Conservation (phyloP, 2,888 invertebrate genomes). For the Drosophila subsilvestris region DNA sequence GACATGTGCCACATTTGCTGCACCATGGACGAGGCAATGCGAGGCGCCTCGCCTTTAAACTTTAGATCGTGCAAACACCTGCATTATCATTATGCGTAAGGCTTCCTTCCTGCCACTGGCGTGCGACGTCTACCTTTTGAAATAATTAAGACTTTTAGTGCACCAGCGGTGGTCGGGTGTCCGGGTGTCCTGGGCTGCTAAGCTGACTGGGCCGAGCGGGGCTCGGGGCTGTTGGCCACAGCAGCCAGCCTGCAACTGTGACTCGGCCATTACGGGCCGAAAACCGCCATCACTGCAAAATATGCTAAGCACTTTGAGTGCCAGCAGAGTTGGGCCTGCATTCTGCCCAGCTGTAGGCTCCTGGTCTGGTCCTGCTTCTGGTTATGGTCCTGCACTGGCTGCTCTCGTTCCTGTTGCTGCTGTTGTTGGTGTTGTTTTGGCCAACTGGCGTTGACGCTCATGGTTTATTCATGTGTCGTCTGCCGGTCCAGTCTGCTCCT, state of each 20-base stretch:
- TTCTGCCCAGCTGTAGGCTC: neutral
- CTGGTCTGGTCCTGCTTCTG: slow-evolving; percentile 25
- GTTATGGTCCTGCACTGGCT: slow-evolving; percentile 2
- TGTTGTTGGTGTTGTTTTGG: slow-evolving; percentile 53
- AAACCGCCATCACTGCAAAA: slow-evolving; percentile 62
- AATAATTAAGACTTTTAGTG: slow-evolving; percentile 74
- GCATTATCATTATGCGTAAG: slow-evolving; percentile 28
- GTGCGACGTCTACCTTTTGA: slow-evolving; percentile 43
- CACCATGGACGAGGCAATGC: neutral
- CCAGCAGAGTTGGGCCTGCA: slow-evolving; percentile 13
- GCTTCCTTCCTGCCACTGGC: neutral
- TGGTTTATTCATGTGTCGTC: slow-evolving; percentile 65
- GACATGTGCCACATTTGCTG: slow-evolving; percentile 11
- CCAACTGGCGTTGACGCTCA: slow-evolving; percentile 68
- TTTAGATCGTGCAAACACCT: neutral
- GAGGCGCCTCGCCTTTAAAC: slow-evolving; percentile 31
- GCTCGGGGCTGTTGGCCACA: neutral
- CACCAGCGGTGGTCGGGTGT: slow-evolving; percentile 17
- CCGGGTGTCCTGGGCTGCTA: no score
- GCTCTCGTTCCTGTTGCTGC: slow-evolving; percentile 8
- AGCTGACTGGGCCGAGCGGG: neutral
- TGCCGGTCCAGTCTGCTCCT: slow-evolving; percentile 11
- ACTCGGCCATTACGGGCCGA: slow-evolving; percentile 56
- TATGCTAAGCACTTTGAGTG: slow-evolving; percentile 70
- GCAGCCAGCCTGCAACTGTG: slow-evolving; percentile 35